Base-by-base conservation (phyloP, 2,888 invertebrate genomes). In the Phaedon cochleariae region DNA sequence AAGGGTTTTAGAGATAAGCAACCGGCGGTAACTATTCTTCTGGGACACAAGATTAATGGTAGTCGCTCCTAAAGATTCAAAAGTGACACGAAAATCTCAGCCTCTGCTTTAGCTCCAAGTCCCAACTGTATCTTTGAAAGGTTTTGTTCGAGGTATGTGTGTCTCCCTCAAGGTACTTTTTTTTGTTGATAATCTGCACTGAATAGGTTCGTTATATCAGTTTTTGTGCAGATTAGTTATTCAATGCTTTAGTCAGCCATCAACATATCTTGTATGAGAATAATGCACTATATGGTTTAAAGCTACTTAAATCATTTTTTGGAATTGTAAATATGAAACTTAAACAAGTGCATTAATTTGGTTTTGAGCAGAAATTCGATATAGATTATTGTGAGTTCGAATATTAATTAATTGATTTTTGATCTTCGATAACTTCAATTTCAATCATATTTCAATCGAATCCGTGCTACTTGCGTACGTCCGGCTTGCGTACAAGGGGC, bases 51-150 rank as follows among this genome's bases (percentile, higher is more conserved):
- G 84, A 84, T 84, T 84, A 84, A 84, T 84, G 84, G 84, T 83
- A 77, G 79, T 76, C 76, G 72, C 80, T 77, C 78, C 81, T 79
- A 81, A 73, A 82, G 82, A 83, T 84, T 83, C 82, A 82, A 84
- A 84, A 83, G 83, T 83, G 84, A 84, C 84, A 84, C 78, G 84
- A 82, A 84, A 84, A 84, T 84, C 83, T 84, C 81, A 77, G 82
- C 79, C 81, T 80, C 78, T 80, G 80, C 80, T 78, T 78, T 78
- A 76, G 78, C 77, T 80, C 78, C 79, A 76, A 77, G 78, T 77
- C 80, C 79, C 79, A 79, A 80, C 81, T 78, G 79, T 79, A 79
- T 79, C 78, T 78, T 80, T 77, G 76, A 72, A 75, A 74, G 75
- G 81, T 81, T 81, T 81, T 81, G 81, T 82, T 79, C 76, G 78